These are phyloP conservation scores for Thripadectes ignobilis DNA, from an alignment of 2,797 vertebrate genomes.

Conservation along the genomic window DNA sequence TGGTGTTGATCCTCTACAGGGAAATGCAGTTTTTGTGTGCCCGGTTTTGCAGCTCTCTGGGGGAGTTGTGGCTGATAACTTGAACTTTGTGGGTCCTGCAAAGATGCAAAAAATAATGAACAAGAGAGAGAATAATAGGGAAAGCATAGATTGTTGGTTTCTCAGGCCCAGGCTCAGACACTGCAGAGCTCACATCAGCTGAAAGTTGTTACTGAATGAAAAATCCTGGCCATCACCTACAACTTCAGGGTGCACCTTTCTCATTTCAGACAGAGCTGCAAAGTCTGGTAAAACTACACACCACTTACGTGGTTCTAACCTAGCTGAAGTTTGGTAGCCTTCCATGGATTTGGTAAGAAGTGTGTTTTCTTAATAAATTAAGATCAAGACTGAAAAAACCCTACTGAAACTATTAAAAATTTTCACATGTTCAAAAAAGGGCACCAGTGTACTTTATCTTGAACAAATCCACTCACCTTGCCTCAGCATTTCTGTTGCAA, in stretches of 20 bases:
- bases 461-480: background rate
- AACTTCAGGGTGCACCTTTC: background rate
- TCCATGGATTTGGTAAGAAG: background rate
- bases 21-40: background rate
- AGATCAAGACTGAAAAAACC: background rate
- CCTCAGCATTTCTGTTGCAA: background rate
- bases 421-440: background rate
- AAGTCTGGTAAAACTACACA: background rate
- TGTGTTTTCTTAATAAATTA: background rate
- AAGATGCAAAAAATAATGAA: background rate
- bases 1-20: background rate
- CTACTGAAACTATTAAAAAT: background rate
- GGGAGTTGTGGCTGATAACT: background rate
- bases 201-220: background rate
- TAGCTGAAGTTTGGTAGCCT: background rate
- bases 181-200: background rate
- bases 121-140: background rate
- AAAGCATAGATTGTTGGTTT: background rate
- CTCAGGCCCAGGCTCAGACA: background rate
- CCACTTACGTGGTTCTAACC: background rate
- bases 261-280: background rate
- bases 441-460: background rate
- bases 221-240: background rate
- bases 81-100: background rate
- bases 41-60: background rate